Base-by-base conservation (phyloP, 2,797 vertebrate genomes). In the Pyrocephalus nanus region DNA sequence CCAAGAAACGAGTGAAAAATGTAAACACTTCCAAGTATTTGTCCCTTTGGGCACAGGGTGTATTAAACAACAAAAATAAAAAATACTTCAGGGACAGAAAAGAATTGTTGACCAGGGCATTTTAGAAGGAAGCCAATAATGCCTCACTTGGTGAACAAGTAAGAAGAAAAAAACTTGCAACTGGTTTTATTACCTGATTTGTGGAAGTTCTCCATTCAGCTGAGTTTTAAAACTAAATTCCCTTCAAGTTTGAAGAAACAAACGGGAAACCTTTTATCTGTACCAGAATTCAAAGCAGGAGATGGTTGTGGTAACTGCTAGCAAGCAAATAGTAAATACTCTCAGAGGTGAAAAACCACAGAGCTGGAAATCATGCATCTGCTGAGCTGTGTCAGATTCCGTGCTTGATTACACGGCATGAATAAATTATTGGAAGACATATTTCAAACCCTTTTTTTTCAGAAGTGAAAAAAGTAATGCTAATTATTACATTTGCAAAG, bases 11-110 rank as follows among this genome's bases (percentile, higher is more conserved):
- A 90, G 71, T 76, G 50, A 94, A 94, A 96, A 93, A 93, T 86
- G 81, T 70, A 92, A 96, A 92, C 61, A 74, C 32, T 96, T 96
- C 88, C 91, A 94, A 95, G 86, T 87, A 96, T 95, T 93, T 83
- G 58, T 91, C 83, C 87, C 76, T 81, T 83, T 92, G 84, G 91
- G 91, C 90, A 67, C 32, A 75, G 76, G 16, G 58, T 73, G 70
- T 93, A 87, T 95, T 75, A 66, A 86, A 92, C 65, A 93, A 79
- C 62, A 86, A 88, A 53, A 94, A 55, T 30, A 92, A 77, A 58
- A 90, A 90, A 54, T 81, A 47, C 47, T 81, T 92, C 50, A 72
- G 38, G 25, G 61, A 64, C 65, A 74, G 72, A 74, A 77, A 88
- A 53, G 45, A 81, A 86, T 66, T 90, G 79, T 61, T 91, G 78